phyloP scores from a whole-genome alignment of 2,113 vertebrate species.

The Steatornis caripensis region DNA sequence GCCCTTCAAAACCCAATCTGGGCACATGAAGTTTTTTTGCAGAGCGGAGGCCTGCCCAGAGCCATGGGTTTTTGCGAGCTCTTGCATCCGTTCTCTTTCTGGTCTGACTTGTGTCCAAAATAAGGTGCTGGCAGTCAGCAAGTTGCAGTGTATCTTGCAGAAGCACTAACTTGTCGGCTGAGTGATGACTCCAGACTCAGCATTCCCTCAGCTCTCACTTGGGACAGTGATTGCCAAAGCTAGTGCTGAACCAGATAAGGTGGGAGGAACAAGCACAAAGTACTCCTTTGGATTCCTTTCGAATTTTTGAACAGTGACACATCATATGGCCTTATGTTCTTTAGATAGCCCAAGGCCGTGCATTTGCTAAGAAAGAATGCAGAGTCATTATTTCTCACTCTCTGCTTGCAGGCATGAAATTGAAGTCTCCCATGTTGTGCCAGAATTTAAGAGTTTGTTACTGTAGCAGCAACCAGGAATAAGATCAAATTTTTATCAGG shows the following conservation, averaged over 20 bases:
- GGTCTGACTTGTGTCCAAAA: not conserved
- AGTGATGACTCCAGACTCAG: constrained; percentile 56
- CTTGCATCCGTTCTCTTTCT: not conserved
- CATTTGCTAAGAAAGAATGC: not conserved
- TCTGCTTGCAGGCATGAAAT: not conserved
- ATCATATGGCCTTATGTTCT: not conserved
- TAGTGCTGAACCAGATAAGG: constrained; percentile 21
- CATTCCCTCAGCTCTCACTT: constrained; percentile 59
- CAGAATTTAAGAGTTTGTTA: not conserved
- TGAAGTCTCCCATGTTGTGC: not conserved
- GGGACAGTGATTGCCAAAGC: constrained; percentile 33
- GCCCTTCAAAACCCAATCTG: not conserved
- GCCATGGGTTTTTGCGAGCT: not conserved
- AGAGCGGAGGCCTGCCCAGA: not conserved
- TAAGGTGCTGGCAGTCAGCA: constrained; percentile 43
- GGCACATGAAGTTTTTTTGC: not conserved
- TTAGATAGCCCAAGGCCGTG: not conserved
- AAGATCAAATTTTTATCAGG: not conserved
- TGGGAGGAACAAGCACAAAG: not conserved
- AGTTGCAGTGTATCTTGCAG: not conserved
- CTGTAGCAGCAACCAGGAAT: not conserved
- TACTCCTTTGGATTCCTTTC: constrained; percentile 32
- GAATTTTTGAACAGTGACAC: constrained; percentile 46
- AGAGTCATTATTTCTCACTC: constrained; percentile 36
- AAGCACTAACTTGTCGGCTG: constrained; percentile 28